phyloP scores from a whole-genome alignment of 2,113 vertebrate species.

The Tachuris rubrigastra region DNA sequence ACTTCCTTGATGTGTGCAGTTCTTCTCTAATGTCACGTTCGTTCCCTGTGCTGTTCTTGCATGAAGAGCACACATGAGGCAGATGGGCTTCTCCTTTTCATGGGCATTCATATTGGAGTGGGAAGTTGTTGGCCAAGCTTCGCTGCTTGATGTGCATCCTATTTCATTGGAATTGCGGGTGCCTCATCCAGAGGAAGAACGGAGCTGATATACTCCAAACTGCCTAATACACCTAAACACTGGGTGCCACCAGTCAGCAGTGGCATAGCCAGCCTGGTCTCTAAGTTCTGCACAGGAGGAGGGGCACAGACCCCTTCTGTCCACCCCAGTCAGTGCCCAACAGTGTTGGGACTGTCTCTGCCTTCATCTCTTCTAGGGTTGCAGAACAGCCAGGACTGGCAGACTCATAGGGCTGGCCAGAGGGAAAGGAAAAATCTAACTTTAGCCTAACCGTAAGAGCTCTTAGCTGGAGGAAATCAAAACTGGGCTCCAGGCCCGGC shows the following conservation, averaged over 20 bases:
- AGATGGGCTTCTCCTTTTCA: neutral
- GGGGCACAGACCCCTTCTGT: neutral
- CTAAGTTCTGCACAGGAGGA: neutral
- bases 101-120: neutral
- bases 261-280: neutral
- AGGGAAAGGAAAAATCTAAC: neutral
- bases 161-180: neutral
- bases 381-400: neutral
- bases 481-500: neutral
- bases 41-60: neutral
- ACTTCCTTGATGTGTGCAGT: neutral
- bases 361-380: neutral
- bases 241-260: neutral
- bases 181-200: neutral
- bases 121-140: neutral
- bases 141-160: neutral
- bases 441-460: neutral
- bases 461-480: neutral
- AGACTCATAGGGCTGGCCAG: neutral
- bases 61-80: neutral
- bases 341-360: neutral
- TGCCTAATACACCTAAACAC: neutral
- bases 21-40: rapidly evolving
- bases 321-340: neutral
- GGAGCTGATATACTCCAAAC: neutral